Base-by-base conservation (phyloP, 2,888 invertebrate genomes). In the Netelia inedita region DNA sequence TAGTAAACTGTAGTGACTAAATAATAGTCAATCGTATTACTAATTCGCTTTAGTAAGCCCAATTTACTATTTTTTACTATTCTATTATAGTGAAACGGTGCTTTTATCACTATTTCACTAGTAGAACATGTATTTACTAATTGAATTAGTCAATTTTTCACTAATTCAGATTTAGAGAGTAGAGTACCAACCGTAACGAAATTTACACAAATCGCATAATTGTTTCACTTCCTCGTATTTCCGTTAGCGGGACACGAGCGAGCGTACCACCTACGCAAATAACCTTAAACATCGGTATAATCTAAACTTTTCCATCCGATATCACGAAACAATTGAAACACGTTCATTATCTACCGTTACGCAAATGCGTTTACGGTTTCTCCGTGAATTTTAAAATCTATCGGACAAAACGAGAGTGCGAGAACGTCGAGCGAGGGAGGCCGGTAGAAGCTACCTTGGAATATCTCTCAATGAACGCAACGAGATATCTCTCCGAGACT, bases 401-500 rank as follows among this genome's bases (percentile, higher is more conserved):
- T 16, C 21, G 57, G 19, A 8, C 16, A 6, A 28, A 74, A 50
- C 11, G 74, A 50, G 65, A 41, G 55, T 41, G 57, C 63, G 43
- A 63, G 35, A 46, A 53, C 35, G 50, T 41, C 28, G 21, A 16
- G n/a, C 19, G 41, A 72, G 59, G 10, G 50, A 75, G 76, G n/a
- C n/a, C n/a, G n/a, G 9, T 41, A 53, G 72, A 80, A 80, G 55
- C 59, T 35, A 71, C 80, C 66, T 76, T 80, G 68, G 59, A 76
- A 84, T 84, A 80, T 72, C 75, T 75, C 75, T 79, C 66, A 80
- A 80, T 84, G 72, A 80, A 80, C 65, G 74, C 73, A 53, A 55
- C 43, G 57, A 59, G 21, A 19, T 57, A 59, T 65, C 35, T 50
- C 53, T 23, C 28, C 9, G 21, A 9, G 35, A 35, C 35, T 35